A percentile compares a stretch with the other conserved stretches of the same genome.
Evolutionary conservation across 2,888 invertebrate genomes (phyloP).

Genomic region (Asteroscopus sphinx): DNA sequence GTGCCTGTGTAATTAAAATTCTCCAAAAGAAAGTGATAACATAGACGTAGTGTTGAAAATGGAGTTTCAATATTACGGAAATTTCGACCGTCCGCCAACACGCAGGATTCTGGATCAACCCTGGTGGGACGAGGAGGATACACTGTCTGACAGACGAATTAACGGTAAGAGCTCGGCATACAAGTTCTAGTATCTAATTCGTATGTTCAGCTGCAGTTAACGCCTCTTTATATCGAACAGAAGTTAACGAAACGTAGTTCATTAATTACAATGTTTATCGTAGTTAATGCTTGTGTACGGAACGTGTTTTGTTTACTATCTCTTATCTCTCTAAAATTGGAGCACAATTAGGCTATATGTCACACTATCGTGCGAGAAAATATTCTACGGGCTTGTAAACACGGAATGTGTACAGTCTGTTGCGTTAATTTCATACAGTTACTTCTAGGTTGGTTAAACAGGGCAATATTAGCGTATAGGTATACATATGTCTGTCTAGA

Average conservation of each 20-base stretch:
- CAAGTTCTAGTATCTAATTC: slow-evolving; percentile 17
- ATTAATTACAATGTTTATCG: slow-evolving; percentile 21
- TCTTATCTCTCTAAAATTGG: slow-evolving; percentile 50
- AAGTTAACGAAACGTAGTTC: slow-evolving; percentile 11
- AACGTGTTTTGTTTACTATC: slow-evolving; percentile 31
- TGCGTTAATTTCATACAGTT: slow-evolving; percentile 22
- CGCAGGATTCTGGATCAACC: slow-evolving; percentile 79
- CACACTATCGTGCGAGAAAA: slow-evolving; percentile 34
- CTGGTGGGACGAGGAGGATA: slow-evolving; percentile 87
- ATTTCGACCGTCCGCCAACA: slow-evolving; percentile 74
- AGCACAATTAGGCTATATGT: slow-evolving; percentile 38
- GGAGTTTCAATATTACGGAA: slow-evolving; percentile 86
- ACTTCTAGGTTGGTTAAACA: slow-evolving; percentile 25
- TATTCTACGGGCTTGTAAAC: slow-evolving; percentile 29
- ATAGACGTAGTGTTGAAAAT: slow-evolving; percentile 61
- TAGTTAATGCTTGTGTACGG: slow-evolving; percentile 8
- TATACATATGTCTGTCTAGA: slow-evolving; percentile 77
- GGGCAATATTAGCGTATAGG: slow-evolving; percentile 46
- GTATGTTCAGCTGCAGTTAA: slow-evolving; percentile 14
- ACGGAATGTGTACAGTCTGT: slow-evolving; percentile 15
- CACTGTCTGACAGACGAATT: slow-evolving; percentile 79
- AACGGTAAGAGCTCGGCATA: slow-evolving; percentile 74
- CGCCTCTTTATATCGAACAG: slow-evolving; percentile 6
- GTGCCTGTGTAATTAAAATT: slow-evolving; percentile 55
- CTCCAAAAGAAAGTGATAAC: slow-evolving; percentile 46